These are phyloP conservation scores for Apostichopus leukothele DNA, from an alignment of 53 echinoderm and acorn worm genomes.

Conservation along the genomic window DNA sequence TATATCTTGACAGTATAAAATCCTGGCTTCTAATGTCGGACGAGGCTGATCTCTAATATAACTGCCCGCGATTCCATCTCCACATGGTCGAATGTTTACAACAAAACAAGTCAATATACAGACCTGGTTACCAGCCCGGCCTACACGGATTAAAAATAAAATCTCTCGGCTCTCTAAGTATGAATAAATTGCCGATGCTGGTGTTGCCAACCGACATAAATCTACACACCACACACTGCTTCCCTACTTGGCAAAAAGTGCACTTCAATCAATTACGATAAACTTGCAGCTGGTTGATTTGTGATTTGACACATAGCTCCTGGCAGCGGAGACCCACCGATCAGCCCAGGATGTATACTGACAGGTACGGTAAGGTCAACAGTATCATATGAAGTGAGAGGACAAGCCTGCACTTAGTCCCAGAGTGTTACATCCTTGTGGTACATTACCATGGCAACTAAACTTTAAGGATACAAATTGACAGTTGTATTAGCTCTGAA, in stretches of 20 bases:
- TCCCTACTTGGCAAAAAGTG: constrained; percentile 23
- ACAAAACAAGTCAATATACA: constrained; percentile 39
- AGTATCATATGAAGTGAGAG: no score
- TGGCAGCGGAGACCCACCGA: no score
- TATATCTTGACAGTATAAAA: not conserved
- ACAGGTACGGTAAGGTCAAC: no score
- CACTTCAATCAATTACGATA: constrained; percentile 44
- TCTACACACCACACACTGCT: constrained; percentile 1
- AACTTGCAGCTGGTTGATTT: constrained; percentile 32
- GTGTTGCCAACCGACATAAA: not conserved
- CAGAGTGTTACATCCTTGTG: no score
- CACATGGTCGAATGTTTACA: constrained; percentile 27
- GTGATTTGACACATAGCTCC: constrained; percentile 18
- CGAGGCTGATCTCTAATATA: not conserved
- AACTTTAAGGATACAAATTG: no score
- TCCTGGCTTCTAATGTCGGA: not conserved
- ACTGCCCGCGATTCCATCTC: constrained; percentile 7
- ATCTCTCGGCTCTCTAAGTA: constrained; percentile 37
- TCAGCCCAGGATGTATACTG: no score
- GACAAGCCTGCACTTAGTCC: no score
- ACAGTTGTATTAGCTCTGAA: no score
- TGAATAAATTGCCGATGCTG: constrained; percentile 17
- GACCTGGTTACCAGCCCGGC: constrained; percentile 10
- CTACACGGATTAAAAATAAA: constrained; percentile 10
- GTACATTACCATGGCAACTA: no score